phyloP scores from a whole-genome alignment of 2,888 invertebrate species.

The Standfussiana lucernea region DNA sequence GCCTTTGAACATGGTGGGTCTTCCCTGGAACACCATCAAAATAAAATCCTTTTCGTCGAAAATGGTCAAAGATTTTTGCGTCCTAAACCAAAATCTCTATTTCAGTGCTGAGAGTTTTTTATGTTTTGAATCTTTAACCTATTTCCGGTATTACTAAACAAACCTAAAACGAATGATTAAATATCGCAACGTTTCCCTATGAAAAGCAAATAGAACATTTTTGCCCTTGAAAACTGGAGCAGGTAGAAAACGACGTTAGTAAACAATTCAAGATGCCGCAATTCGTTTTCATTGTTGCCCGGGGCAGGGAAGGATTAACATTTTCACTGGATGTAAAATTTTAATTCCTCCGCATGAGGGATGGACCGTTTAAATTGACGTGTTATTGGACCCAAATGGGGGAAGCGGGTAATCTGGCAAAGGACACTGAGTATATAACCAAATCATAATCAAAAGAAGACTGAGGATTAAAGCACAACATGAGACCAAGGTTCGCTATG shows the following conservation, averaged over 20 bases:
- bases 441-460: constrained; percentile 71
- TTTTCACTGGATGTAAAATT: constrained; percentile 88
- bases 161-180: not conserved
- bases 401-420: constrained; percentile 54
- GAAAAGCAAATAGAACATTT: constrained; percentile 44
- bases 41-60: not conserved
- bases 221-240: constrained; percentile 51
- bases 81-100: not conserved
- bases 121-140: not conserved
- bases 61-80: not conserved
- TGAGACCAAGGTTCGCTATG: not conserved
- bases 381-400: constrained; percentile 84
- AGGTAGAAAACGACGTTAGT: constrained; percentile 68
- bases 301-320: constrained; percentile 87
- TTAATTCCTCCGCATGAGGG: constrained; percentile 86
- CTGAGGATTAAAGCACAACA: constrained; percentile 4
- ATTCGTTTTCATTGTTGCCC: constrained; percentile 85
- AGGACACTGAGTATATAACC: constrained; percentile 59
- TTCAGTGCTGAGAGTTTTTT: not conserved
- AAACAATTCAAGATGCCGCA: constrained; percentile 86
- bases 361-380: constrained; percentile 83
- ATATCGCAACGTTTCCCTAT: constrained; percentile 23
- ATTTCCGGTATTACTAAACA: not conserved
- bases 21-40: not conserved
- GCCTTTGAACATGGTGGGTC: not conserved